phyloP scores from a whole-genome alignment of 2,888 invertebrate species.

The Drosophila eohydei region DNA sequence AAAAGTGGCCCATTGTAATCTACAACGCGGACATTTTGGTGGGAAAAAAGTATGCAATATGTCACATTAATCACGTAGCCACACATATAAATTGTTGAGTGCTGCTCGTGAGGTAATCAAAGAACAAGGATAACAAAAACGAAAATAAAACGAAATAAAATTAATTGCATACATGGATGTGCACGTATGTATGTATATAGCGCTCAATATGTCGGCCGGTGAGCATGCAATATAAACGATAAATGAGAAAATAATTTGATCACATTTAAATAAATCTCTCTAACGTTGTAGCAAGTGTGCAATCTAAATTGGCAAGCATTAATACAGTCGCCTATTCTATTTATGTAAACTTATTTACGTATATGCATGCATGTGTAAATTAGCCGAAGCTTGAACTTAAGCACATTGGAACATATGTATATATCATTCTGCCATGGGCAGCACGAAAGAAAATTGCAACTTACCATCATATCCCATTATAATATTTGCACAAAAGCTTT shows the following conservation, averaged over 20 bases:
- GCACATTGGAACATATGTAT: slow-evolving; percentile 12
- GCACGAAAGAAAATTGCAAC: slow-evolving; percentile 12
- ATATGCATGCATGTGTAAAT: slow-evolving; percentile 33
- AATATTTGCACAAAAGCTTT: slow-evolving; percentile 34
- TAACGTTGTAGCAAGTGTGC: slow-evolving; percentile 7
- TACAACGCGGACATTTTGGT: slow-evolving; percentile 46
- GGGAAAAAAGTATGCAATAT: slow-evolving; percentile 41
- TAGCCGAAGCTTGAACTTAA: slow-evolving; percentile 31
- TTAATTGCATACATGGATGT: neutral
- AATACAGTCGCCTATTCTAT: slow-evolving; percentile 38
- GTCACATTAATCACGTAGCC: neutral
- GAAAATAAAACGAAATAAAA: slow-evolving; percentile 5
- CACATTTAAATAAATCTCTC: slow-evolving; percentile 4
- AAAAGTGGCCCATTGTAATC: slow-evolving; percentile 27
- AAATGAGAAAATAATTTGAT: slow-evolving; percentile 8
- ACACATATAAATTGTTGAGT: neutral
- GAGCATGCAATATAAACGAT: slow-evolving; percentile 5
- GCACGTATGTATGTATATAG: slow-evolving; percentile 5
- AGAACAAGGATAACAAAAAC: slow-evolving; percentile 6
- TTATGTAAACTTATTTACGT: slow-evolving; percentile 53
- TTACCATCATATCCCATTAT: slow-evolving; percentile 73
- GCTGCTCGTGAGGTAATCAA: neutral
- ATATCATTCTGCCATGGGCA: slow-evolving; percentile 2
- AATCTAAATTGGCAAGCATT: slow-evolving; percentile 34
- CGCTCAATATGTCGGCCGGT: slow-evolving; percentile 39